A percentile compares a stretch with the other conserved stretches of the same genome.
Conservation (phyloP, 2,797 vertebrate species). For the Busarellus nigricollis region DNA sequence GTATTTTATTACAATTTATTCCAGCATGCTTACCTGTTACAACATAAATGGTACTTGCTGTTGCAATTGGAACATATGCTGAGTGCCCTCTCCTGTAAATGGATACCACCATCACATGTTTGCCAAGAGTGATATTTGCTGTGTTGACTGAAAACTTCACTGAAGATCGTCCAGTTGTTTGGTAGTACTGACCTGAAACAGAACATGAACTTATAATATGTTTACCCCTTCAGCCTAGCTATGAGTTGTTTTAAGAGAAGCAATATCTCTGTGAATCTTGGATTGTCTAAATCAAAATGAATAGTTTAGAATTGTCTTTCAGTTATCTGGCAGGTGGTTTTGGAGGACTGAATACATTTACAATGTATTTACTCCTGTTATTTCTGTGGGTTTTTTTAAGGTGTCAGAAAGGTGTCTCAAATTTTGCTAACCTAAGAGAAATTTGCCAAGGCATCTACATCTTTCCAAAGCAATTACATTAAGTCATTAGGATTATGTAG, state of each 20-base stretch:
- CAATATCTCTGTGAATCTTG: background rate
- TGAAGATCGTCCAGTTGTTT: conserved; percentile 83
- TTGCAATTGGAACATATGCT: conserved; percentile 79
- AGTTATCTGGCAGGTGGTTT: background rate
- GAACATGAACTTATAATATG: background rate
- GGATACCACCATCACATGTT: conserved; percentile 85
- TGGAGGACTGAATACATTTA: background rate
- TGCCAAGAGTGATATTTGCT: conserved; percentile 81
- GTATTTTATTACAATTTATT: background rate
- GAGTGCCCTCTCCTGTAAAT: conserved; percentile 84
- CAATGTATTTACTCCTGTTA: background rate
- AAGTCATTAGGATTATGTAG: background rate
- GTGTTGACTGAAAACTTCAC: conserved; percentile 85
- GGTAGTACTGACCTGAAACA: conserved; percentile 86
- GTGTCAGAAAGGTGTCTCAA: background rate
- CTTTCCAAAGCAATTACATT: background rate
- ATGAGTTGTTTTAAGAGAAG: background rate
- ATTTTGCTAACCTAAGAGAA: background rate
- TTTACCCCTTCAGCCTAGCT: background rate
- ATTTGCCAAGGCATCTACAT: background rate
- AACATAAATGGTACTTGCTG: conserved; percentile 77
- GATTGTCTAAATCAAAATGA: background rate
- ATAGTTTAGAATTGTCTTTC: background rate
- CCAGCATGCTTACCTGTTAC: conserved; percentile 82
- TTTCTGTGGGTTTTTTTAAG: background rate